Percentiles rank a stretch among this genome's conserved stretches.
These are phyloP conservation scores for Synanthedon myopaeformis DNA, from an alignment of 2,888 invertebrate species.

Conservation along the genomic window DNA sequence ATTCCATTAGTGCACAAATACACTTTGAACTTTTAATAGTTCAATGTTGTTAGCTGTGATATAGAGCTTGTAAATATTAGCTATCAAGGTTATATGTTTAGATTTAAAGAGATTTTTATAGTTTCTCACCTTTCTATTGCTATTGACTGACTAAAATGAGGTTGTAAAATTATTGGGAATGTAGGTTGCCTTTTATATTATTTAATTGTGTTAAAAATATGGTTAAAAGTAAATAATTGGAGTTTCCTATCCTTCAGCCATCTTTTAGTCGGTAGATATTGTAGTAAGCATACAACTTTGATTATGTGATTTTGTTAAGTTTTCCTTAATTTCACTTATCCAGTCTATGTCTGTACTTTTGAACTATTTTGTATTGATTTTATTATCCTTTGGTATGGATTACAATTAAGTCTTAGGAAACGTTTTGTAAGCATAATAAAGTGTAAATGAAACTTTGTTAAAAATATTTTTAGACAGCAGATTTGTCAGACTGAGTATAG, in stretches of 20 bases:
- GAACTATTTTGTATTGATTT: constrained; percentile 1
- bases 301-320: constrained; percentile 7
- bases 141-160: too few species aligned
- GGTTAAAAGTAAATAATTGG: neutral
- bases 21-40: neutral
- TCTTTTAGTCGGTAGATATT: too few species aligned
- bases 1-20: neutral
- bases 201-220: neutral
- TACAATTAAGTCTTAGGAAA: neutral
- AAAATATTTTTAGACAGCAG: constrained; percentile 47
- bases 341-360: constrained; percentile 2
- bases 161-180: too few species aligned
- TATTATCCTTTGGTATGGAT: neutral
- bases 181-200: too few species aligned
- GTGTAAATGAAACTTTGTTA: constrained; percentile 26
- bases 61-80: constrained; percentile 60
- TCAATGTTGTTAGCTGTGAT: constrained; percentile 58
- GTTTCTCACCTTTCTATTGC: neutral
- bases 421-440: constrained; percentile 25
- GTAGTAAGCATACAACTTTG: constrained; percentile 3
- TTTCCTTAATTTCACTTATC: constrained; percentile 1
- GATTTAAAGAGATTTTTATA: constrained; percentile 5
- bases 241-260: neutral
- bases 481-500: constrained; percentile 63
- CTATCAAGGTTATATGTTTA: constrained; percentile 11